These are phyloP conservation scores for Urechis unicinctus DNA, from an alignment of 2,888 invertebrate genomes.

Conservation along the genomic window DNA sequence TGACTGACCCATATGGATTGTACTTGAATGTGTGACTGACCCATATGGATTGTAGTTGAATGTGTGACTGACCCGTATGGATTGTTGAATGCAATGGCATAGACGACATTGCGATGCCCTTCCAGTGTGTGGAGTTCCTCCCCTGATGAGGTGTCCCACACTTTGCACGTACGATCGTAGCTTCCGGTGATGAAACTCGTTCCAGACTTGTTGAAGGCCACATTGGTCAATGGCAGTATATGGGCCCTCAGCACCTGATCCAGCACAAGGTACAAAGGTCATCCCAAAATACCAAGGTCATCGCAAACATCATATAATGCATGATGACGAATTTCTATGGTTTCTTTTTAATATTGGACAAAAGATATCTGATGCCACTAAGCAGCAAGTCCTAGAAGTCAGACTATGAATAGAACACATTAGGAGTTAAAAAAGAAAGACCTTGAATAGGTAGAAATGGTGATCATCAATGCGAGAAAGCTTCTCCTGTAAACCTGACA, in stretches of 20 bases:
- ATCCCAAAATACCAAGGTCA: too few relatives aligned
- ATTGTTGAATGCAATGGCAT: conserved; percentile 68
- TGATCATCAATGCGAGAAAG: conserved; percentile 42
- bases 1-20: too few relatives aligned
- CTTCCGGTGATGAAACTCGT: conserved; percentile 74
- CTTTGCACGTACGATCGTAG: conserved; percentile 76
- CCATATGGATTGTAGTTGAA: not conserved
- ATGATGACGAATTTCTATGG: too few relatives aligned
- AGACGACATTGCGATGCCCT: conserved; percentile 76
- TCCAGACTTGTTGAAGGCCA: conserved; percentile 51
- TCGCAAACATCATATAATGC: too few relatives aligned
- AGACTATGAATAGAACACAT: too few relatives aligned
- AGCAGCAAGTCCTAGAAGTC: too few relatives aligned
- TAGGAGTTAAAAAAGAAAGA: too few relatives aligned
- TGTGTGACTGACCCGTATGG: conserved; percentile 62
- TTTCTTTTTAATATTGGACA: too few relatives aligned
- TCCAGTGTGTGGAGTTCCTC: conserved; percentile 63
- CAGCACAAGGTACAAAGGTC: not conserved
- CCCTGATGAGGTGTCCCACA: conserved; percentile 69
- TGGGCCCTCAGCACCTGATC: conserved; percentile 47
- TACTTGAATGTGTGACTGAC: too few relatives aligned
- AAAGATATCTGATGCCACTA: too few relatives aligned
- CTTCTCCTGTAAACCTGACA: conserved; percentile 43
- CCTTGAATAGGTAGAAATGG: conserved; percentile 48
- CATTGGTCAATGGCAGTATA: conserved; percentile 50